phyloP scores from a whole-genome alignment of 2,797 vertebrate genomes.

The Chloroceryle inda region DNA sequence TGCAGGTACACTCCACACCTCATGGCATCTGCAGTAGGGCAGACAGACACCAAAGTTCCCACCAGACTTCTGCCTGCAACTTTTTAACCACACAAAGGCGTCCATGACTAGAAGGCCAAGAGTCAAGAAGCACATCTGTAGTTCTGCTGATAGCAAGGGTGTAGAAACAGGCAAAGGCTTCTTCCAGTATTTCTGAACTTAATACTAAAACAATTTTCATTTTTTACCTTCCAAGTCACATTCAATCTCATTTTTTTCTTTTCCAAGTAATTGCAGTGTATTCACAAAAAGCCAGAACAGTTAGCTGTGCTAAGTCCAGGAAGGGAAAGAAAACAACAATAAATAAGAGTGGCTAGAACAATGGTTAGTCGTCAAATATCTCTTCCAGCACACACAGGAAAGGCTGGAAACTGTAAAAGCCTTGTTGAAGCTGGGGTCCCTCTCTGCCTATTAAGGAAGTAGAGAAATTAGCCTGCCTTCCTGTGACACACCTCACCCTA shows the following conservation, averaged over 20 bases:
- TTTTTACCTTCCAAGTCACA: not conserved
- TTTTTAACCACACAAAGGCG: not conserved
- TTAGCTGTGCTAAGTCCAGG: not conserved
- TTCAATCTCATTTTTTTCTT: not conserved
- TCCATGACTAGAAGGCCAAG: fast-evolving
- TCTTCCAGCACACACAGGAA: not conserved
- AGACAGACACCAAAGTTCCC: not conserved
- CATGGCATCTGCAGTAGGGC: not conserved
- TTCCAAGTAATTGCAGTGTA: not conserved
- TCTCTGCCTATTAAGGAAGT: not conserved
- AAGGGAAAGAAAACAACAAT: not conserved
- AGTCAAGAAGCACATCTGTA: not conserved
- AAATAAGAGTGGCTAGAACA: not conserved
- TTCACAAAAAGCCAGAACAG: not conserved
- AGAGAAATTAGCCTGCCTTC: not conserved
- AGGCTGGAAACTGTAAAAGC: not conserved
- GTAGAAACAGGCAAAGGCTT: not conserved
- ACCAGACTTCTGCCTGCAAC: not conserved
- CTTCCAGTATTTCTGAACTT: not conserved
- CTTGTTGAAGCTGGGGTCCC: not conserved
- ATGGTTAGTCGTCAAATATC: not conserved
- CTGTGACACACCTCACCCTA: not conserved
- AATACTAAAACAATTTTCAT: not conserved
- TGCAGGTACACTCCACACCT: not conserved
- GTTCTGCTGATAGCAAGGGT: not conserved